These are phyloP conservation scores for Nestor notabilis DNA, from an alignment of 2,113 vertebrate species.

Conservation along the genomic window DNA sequence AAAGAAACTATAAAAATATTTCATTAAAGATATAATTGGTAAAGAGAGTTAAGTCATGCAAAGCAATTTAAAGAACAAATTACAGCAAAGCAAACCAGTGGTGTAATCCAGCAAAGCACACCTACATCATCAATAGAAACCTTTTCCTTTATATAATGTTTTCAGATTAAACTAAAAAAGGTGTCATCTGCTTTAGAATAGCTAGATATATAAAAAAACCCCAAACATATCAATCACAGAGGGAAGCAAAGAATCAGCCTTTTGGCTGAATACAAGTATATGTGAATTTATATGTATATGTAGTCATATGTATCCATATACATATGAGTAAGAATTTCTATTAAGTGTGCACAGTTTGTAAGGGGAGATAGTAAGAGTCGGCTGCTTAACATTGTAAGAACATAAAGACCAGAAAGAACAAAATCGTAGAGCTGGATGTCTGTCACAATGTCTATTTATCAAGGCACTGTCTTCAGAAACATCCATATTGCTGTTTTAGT, in stretches of 20 bases:
- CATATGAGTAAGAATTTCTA: neutral
- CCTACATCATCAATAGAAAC: neutral
- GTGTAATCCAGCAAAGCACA: slow-evolving; percentile 43
- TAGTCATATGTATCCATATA: neutral
- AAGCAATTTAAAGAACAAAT: slow-evolving; percentile 34
- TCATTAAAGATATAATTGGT: neutral
- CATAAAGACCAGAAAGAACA: neutral
- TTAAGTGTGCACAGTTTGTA: neutral
- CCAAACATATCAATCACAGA: neutral
- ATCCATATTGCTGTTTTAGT: neutral
- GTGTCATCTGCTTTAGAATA: neutral
- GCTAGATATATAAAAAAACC: neutral
- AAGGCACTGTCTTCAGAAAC: neutral
- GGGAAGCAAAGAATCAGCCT: neutral
- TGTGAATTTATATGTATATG: neutral
- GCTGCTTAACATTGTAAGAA: neutral
- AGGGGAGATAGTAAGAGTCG: neutral
- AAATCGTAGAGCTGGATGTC: neutral
- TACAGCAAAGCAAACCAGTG: slow-evolving; percentile 38
- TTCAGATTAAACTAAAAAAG: neutral
- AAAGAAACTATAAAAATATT: neutral
- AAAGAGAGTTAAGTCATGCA: neutral
- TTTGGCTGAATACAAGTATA: neutral
- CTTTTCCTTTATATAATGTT: neutral
- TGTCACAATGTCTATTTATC: neutral